Percentiles rank a stretch among this genome's conserved stretches.
These are phyloP conservation scores for Pelobates fuscus DNA, from an alignment of 2,113 vertebrate species.

Conservation along the genomic window DNA sequence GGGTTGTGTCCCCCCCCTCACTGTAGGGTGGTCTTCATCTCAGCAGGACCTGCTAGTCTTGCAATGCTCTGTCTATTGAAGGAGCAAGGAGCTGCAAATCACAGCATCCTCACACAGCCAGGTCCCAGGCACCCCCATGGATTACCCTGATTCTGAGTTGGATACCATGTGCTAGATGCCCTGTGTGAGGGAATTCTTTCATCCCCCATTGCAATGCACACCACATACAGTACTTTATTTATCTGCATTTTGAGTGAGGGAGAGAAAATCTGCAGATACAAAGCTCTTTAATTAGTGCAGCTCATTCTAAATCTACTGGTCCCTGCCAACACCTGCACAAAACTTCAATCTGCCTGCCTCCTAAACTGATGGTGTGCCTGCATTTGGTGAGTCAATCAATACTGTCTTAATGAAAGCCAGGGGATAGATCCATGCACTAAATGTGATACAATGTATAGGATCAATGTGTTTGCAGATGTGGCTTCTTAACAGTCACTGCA, in stretches of 20 bases:
- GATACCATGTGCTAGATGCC: neutral
- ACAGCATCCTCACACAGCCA: conserved; percentile 12
- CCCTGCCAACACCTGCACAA: neutral
- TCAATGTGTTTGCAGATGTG: too few species aligned
- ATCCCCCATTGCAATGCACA: neutral
- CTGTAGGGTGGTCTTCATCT: conserved; percentile 27
- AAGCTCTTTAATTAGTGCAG: conserved; percentile 11
- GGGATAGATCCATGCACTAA: neutral
- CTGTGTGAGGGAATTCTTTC: conserved; percentile 31
- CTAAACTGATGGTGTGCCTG: neutral
- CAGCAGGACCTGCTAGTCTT: conserved; percentile 25
- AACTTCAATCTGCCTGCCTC: conserved; percentile 10
- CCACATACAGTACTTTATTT: neutral
- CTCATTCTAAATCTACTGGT: too few species aligned
- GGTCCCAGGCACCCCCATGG: neutral
- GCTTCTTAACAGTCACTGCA: too few species aligned
- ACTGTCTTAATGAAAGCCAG: too few species aligned
- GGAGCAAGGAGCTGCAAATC: conserved; percentile 35
- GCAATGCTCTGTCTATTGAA: conserved; percentile 39
- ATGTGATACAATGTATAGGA: neutral
- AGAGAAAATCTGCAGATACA: neutral
- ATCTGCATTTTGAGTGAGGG: neutral
- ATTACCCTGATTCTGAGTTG: neutral
- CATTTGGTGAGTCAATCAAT: conserved; percentile 21
- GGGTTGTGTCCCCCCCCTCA: neutral